Base-by-base conservation (phyloP, 53 echinoderm and acorn worm species). In the Stichopus horrens region DNA sequence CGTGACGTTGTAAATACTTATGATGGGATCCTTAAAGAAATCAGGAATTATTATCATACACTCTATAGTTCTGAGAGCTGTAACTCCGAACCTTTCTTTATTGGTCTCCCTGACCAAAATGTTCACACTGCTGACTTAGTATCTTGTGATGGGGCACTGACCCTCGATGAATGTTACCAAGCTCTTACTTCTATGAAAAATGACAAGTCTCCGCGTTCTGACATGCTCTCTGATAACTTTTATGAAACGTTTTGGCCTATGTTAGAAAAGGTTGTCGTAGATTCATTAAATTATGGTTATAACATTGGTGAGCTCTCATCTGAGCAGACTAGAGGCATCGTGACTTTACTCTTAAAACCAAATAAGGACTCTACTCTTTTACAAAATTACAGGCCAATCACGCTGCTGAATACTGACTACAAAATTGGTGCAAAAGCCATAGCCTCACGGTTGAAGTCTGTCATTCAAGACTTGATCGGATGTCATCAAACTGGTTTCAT, bases 401-500 rank as follows among this genome's bases (percentile, higher is more conserved):
- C 76, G 7, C 51, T 76, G 5, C 51, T 23, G 23, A 76, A 76
- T 51, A 76, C 76, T 23, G 76, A 23, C 5, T 76, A 76, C 37
- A 76, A 76, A 23, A 76, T 76, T 51, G 76, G 51, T 9, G 76
- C 75, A 9, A 75, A 75, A 75, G 75, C 75, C n/a, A 51, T 76
- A 11, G n/a, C n/a, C n/a, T n/a, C n/a, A n/a, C n/a, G n/a, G n/a
- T n/a, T n/a, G n/a, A n/a, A n/a, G n/a, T n/a, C n/a, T n/a, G n/a
- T n/a, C n/a, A n/a, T n/a, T n/a, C n/a, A n/a, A n/a, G n/a, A n/a
- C n/a, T n/a, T n/a, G n/a, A n/a, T n/a, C n/a, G n/a, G n/a, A n/a
- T n/a, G n/a, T n/a, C n/a, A n/a, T n/a, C n/a, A n/a, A 14, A 65
- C 66, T 9, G 66, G 66, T 9, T 65, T 65, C 14, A 9, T 65